These are phyloP conservation scores for Equus przewalskii DNA, from an alignment of 2,113 vertebrate species.

Conservation along the genomic window DNA sequence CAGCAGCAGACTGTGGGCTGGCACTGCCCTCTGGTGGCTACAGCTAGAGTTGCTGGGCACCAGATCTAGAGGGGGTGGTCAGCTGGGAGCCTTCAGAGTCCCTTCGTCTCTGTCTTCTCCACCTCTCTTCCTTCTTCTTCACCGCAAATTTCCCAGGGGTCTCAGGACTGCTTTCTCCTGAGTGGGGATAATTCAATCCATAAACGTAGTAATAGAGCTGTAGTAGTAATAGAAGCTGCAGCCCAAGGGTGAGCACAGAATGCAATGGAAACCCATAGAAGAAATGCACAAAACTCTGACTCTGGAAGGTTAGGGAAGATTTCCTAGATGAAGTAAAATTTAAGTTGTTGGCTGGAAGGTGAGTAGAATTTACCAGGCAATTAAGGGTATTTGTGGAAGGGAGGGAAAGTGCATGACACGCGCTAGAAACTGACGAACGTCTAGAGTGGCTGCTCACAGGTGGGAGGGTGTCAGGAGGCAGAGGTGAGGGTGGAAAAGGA, in stretches of 20 bases:
- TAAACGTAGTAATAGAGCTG: fast-evolving
- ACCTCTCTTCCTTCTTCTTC: background rate
- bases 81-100: background rate
- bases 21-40: constrained; percentile 23
- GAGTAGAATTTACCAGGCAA: background rate
- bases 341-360: background rate
- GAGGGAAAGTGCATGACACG: fast-evolving
- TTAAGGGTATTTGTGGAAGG: background rate
- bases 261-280: fast-evolving
- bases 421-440: fast-evolving
- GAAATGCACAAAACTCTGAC: fast-evolving
- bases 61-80: fast-evolving
- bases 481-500: background rate
- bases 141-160: background rate
- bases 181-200: background rate
- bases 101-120: background rate
- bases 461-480: background rate
- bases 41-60: background rate
- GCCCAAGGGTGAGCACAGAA: too few species aligned
- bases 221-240: fast-evolving
- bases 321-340: too few species aligned
- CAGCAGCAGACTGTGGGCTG: background rate
- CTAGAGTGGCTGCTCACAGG: background rate
- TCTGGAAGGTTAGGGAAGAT: fast-evolving
- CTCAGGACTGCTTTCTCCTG: background rate